Base-by-base conservation (phyloP, 2,797 vertebrate species). In the Sandelia bainsii region DNA sequence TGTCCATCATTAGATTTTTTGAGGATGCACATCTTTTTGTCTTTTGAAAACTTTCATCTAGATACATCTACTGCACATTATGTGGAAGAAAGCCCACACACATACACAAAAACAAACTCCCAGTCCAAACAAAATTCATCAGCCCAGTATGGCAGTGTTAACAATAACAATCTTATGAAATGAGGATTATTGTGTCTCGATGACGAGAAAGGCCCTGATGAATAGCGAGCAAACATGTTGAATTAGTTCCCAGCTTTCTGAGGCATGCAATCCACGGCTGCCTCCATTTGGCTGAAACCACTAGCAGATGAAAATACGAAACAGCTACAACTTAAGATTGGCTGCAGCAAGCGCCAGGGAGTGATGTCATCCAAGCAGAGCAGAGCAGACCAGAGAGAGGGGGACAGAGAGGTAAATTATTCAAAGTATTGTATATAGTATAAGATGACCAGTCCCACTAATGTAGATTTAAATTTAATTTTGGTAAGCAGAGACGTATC, bases 281-380 rank as follows among this genome's bases (percentile, higher is more conserved):
- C 88, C 87, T 91, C 88, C 85, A 91, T 91, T 92, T 90, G 90
- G 89, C 86, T 83, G 79, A 90, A 92, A 92, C 89, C 78, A 82
- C 91, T 74, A 90, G 87, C 90, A 92, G 91, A 92, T 91, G 90
- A 91, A 92, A 90, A 91, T 86, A 92, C 89, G 87, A 91, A 90
- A 91, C 90, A 92, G 90, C 88, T 90, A 91, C 92, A 87, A 86
- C 81, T 85, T 83, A 81, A 89, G 89, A 89, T 82, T 83, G 85
- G 82, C 80, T 49, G 57, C 62, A 19, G 71, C 46, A 10, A 72
- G 82, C 34, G 87, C 89, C 89, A 90, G 83, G 74, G 88, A 89
- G 82, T 92, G 91, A 92, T 91, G 91, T 91, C 89, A 92, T 90
- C 79, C 12, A 14, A 69, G 73, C 82, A 73, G 60, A 87, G 73